Base-by-base conservation (phyloP, 2,888 invertebrate genomes). In the Lissonota sp. region DNA sequence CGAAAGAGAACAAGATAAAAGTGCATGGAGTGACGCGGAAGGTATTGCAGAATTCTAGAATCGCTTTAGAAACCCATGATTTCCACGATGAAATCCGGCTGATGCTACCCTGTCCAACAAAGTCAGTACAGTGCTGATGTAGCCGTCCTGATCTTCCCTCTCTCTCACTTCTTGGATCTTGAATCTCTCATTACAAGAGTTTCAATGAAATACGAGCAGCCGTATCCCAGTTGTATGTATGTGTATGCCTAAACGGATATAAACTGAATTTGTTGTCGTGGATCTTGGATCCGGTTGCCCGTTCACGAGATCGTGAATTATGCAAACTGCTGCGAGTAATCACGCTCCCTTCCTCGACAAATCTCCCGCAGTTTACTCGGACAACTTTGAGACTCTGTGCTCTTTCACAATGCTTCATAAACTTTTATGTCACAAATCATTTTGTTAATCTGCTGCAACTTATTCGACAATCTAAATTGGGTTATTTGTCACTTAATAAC, bases 151-250 rank as follows among this genome's bases (percentile, higher is more conserved):
- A 26, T 26, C 3, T 26, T 26, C 26, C 60, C 62, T 62, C 67
- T 42, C 37, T 62, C 63, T 26, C 66, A 63, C 71, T 75, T 75
- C 74, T 63, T 64, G 67, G 66, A 80, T 77, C 64, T 77, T 51
- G 66, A 73, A 67, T 63, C 71, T 67, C 73, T 83, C 70, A 67
- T 78, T 80, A 71, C 55, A 57, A 71, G 62, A 78, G 40, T 74
- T 79, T 51, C 16, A 74, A 78, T 57, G 66, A 78, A 74, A 77
- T 51, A 74, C 66, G 51, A 77, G 55, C 49, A 73, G n/a, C 46
- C 14, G 46, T 55, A 16, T 53, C 14, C 16, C 51, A 12, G 14
- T 53, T 37, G 46, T 44, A 46, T 26, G 7, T 67, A 57, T 46
- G 53, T 64, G 16, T 37, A n/a, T 58, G 10, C 12, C 55, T 10